Base-by-base conservation (phyloP, 2,113 vertebrate species). In the Mesoclemmys tuberculata region DNA sequence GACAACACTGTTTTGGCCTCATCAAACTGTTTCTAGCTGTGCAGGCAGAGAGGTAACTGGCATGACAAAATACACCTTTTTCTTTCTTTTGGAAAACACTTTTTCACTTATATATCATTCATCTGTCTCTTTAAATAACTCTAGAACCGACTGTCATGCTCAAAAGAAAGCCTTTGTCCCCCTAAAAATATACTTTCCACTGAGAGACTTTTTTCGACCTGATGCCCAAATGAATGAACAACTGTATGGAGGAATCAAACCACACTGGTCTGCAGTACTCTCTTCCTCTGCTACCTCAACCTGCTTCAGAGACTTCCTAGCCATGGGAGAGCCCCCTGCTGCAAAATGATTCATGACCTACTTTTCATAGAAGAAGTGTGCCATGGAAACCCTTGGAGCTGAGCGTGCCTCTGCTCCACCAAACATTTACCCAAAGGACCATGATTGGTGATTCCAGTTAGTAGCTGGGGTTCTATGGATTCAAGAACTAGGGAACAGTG, bases 121-220 rank as follows among this genome's bases (percentile, higher is more conserved):
- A 78, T 31, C 46, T 92, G 82, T 46, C 51, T 90, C 35, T 91
- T 94, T 87, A 95, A 94, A 86, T 95, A 64, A 93, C 6, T 83
- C 90, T 46, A 83, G 68, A 92, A 92, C 92, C 93, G 10, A 9
- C 0, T 1, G 92, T 95, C 64, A 88, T 58, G 68, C 41, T 95
- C 95, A 91, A 85, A 80, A 91, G 4, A 93, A 92, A 92, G 10
- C 48, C 2, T 87, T 85, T 94, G 54, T 16, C 19, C 31, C 16
- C 80, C 78, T 74, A 75, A 96, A 79, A 75, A 18, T 64, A 24
- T 49, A 41, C 71, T 74, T 41, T 41, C 21, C 22, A 24, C 22
- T 41, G n/a, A 11, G 71, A 64, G 9, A 8, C 80, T 16, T 88
- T 58, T 95, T 92, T 92, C 81, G 90, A 74, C 16, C 19, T 81